A percentile compares a stretch with the other conserved stretches of the same genome.
Conservation (phyloP, 1,140 invertebrate species). For the Archivesica marissinica region DNA sequence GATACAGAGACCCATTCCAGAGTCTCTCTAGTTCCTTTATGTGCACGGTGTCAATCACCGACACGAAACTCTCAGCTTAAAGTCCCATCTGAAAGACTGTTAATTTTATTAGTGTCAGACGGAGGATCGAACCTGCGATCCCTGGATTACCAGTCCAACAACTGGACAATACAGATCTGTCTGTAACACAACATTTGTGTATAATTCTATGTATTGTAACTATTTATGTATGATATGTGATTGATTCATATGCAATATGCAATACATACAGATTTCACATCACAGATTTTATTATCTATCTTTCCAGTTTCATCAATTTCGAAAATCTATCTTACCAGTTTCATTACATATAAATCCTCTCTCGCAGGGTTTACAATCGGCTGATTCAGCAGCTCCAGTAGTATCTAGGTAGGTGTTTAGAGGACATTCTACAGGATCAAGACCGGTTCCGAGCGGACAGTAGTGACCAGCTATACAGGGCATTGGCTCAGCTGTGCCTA, state of each 20-base stretch:
- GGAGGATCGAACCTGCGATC: no score
- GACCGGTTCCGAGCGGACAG: conserved; percentile 75
- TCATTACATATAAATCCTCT: conserved; percentile 81
- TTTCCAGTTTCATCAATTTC: no score
- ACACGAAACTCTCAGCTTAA: no score
- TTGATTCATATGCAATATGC: neutral
- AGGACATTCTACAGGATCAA: conserved; percentile 70
- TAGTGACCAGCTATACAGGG: conserved; percentile 78
- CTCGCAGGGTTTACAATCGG: conserved; percentile 78
- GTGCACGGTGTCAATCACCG: no score
- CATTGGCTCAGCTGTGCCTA: conserved; percentile 70
- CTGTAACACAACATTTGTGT: neutral
- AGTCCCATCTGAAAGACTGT: no score
- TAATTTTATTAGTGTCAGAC: no score
- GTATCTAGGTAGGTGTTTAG: conserved; percentile 75
- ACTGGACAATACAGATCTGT: no score
- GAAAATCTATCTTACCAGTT: conserved; percentile 66
- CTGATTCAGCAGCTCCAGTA: conserved; percentile 71
- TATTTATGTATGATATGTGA: no score
- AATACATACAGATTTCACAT: neutral
- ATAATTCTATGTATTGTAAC: neutral
- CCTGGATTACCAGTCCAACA: no score
- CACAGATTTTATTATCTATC: neutral
- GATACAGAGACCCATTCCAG: no score
- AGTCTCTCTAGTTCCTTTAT: no score